Base-by-base conservation (phyloP, 2,797 vertebrate species). In the Eidolon dupreanum region DNA sequence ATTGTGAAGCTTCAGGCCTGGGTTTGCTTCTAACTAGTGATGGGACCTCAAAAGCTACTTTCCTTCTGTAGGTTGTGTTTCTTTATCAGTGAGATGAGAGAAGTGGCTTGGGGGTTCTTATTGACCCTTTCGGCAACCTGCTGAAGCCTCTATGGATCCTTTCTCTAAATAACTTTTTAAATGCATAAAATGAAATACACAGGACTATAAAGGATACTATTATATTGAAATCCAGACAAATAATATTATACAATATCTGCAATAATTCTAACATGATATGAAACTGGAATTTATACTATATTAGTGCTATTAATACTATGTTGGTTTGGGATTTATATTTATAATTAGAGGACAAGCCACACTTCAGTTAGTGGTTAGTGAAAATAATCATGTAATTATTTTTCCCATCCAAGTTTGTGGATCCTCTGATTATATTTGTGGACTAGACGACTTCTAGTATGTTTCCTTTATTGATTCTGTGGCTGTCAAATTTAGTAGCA, bases 211-310 rank as follows among this genome's bases (percentile, higher is more conserved):
- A 53, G 26, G 65, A 88, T 63, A 10, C 9, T 31, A 43, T 87
- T 41, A 38, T 83, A 63, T 63, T 65, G 57, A 87, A 87, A 68
- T 57, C 24, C 51, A 43, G 16, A 73, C 36, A 57, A 57, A 5
- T 74, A n/a, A 36, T 84, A 79, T 68, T 87, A 74, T 90, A 43
- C 8, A 79, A 19, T 74, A 61, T 88, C 49, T 49, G 8, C 5
- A 94, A 38, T 20, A 77, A 49, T 74, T 86, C 16, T 94, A 73
- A 66, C 46, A 59, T 41, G 66, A 53, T 26, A 15, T 36, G 28
- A 95, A 78, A 86, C 28, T 83, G 43, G 24, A 78, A 38, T 93
- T 95, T n/a, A n/a, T n/a, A n/a, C n/a, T n/a, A n/a, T n/a, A n/a
- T n/a, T n/a, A n/a, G 49, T 88, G 10, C 46, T 70, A 10, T 41